phyloP scores from a whole-genome alignment of 2,797 vertebrate species.

The Gallirallus australis region DNA sequence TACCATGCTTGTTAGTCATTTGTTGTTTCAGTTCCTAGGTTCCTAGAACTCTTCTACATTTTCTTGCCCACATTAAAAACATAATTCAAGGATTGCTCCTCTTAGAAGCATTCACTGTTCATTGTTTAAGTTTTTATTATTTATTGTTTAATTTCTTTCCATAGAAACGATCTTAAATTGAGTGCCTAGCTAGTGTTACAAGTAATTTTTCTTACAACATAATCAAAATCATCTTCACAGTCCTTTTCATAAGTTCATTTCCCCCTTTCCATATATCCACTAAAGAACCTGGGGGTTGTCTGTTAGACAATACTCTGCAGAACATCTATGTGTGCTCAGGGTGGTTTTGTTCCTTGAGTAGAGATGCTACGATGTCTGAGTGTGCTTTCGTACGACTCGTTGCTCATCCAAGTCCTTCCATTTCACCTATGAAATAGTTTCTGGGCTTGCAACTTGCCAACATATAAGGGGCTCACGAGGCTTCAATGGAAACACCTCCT shows the following conservation, averaged over 20 bases:
- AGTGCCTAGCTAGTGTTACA: not conserved
- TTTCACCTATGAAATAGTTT: not conserved
- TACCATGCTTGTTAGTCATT: not conserved
- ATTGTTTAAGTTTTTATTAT: not conserved
- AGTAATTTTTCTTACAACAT: not conserved
- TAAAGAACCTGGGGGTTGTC: not conserved
- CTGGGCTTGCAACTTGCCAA: not conserved
- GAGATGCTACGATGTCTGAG: not conserved
- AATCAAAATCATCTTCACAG: not conserved
- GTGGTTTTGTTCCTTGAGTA: not conserved
- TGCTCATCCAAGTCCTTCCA: not conserved
- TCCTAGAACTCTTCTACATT: fast-evolving
- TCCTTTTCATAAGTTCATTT: not conserved
- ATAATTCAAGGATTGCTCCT: not conserved
- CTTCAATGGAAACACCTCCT: not conserved
- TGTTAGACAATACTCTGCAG: not conserved
- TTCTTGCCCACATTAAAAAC: not conserved
- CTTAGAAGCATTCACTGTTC: not conserved
- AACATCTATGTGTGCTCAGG: not conserved
- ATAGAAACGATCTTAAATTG: not conserved
- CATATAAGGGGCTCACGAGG: not conserved
- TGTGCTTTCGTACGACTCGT: not conserved
- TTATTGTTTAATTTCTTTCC: not conserved
- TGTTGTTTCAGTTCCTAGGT: not conserved
- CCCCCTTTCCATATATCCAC: not conserved